Evolutionary conservation across 1,140 invertebrate genomes (phyloP).

Genomic region (Drosophila subobscura): DNA sequence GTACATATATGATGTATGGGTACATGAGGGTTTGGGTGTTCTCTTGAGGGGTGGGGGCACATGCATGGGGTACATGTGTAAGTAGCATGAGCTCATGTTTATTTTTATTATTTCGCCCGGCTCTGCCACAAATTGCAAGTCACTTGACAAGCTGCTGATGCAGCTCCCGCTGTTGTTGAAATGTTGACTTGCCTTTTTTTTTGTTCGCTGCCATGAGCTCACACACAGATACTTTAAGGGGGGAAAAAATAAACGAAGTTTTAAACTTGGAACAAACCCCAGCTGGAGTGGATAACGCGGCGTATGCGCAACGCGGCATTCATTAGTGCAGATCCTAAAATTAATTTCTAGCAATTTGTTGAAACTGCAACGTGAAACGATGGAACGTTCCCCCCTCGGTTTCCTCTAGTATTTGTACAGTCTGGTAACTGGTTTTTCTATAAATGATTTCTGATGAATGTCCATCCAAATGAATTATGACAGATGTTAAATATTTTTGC

Average conservation of each 20-base stretch:
- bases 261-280: slow-evolving; percentile 47
- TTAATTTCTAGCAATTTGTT: slow-evolving; percentile 69
- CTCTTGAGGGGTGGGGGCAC: slow-evolving; percentile 21
- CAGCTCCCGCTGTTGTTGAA: slow-evolving; percentile 84
- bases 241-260: slow-evolving; percentile 27
- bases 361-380: slow-evolving; percentile 47
- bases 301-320: slow-evolving; percentile 67
- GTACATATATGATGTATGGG: slow-evolving; percentile 1
- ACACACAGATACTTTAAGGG: slow-evolving; percentile 33
- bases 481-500: slow-evolving; percentile 73
- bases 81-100: slow-evolving; percentile 83
- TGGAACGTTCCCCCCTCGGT: neutral
- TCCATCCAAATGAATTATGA: slow-evolving; percentile 68
- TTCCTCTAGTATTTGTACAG: neutral
- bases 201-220: slow-evolving; percentile 61
- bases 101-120: slow-evolving; percentile 74
- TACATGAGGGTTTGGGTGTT: slow-evolving; percentile 49
- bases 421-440: slow-evolving; percentile 1
- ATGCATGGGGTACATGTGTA: slow-evolving; percentile 75
- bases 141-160: slow-evolving; percentile 84
- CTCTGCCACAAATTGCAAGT: slow-evolving; percentile 81
- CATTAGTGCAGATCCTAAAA: slow-evolving; percentile 61
- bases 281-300: slow-evolving; percentile 46
- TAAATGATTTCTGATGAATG: slow-evolving; percentile 62
- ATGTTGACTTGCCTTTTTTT: slow-evolving; percentile 82